A percentile compares a stretch with the other conserved stretches of the same genome.
These are phyloP conservation scores for Tragelaphus buxtoni DNA, from an alignment of 2,113 vertebrate species.

Conservation along the genomic window DNA sequence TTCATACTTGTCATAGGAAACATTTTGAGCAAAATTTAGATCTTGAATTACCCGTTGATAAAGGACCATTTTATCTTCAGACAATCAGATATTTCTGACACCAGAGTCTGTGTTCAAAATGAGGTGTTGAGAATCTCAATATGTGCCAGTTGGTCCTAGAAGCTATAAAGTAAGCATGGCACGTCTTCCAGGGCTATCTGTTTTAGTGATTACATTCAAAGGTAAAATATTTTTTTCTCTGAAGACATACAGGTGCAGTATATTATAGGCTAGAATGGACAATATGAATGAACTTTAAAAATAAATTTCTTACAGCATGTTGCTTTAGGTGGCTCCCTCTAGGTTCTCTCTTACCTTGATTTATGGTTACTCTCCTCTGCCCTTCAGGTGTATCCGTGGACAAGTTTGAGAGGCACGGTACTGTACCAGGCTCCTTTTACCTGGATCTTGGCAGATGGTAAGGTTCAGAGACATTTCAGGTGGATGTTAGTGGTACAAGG, in stretches of 20 bases:
- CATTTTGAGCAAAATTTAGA: constrained; percentile 37
- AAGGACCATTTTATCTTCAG: constrained; percentile 22
- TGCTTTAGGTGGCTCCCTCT: not conserved
- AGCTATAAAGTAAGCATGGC: not conserved
- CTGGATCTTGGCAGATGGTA: not conserved
- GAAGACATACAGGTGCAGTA: not conserved
- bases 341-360: not conserved
- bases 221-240: not conserved
- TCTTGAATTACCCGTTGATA: constrained; percentile 9
- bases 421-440: not conserved
- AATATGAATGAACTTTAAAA: constrained; percentile 8
- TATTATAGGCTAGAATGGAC: constrained; percentile 6
- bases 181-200: not conserved
- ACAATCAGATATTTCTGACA: constrained; percentile 2
- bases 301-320: not conserved
- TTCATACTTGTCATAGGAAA: constrained; percentile 21
- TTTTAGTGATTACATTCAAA: not conserved
- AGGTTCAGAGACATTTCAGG: constrained; percentile 22
- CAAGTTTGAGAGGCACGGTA: not conserved
- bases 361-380: constrained; percentile 2
- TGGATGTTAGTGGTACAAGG: not conserved
- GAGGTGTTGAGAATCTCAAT: not conserved
- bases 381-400: not conserved
- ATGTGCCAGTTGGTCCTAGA: not conserved
- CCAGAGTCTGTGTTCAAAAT: not conserved